Base-by-base conservation (phyloP, 2,797 vertebrate species). In the Danio jaintianensis region DNA sequence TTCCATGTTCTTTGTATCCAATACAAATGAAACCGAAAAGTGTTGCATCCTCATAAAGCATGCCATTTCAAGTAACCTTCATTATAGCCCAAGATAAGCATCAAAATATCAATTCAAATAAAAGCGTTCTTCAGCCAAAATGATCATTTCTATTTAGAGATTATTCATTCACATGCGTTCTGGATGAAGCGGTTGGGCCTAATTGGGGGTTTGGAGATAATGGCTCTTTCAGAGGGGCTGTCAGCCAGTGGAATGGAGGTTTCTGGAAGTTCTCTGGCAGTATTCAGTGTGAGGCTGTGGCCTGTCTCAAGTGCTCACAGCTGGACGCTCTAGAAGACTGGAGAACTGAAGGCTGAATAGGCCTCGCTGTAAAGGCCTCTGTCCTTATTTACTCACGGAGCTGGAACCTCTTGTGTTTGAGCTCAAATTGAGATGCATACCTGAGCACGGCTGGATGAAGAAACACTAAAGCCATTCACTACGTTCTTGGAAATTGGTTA, bases 221-320 rank as follows among this genome's bases (percentile, higher is more conserved):
- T 79, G 72, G 76, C 66, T 71, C 68, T 83, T 84, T 85, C 67
- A 84, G 62, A 29, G 55, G 58, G 13, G 47, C 72, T 81, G 66
- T 79, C 75, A 71, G 61, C 50, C 78, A 84, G 73, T 74, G 80
- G 74, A 86, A 76, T 58, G 66, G 76, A 80, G 40, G 61, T 81
- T 85, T 84, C 81, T 83, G 81, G 83, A 82, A 87, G 80, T 79
- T 75, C 74, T 85, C 62, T 78, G 74, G 80, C 86, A 84, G 78
- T 58, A 80, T 80, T 81, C 78, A 80, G 77, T 40, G 81, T 78
- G 80, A 84, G 80, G 85, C 85, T 82, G 62, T 62, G 78, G 87
- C 83, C 75, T 55, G 81, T 78, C 72, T 87, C 81, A 84, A 88
- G 87, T 86, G 87, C 83, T 85, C 84, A 79, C 88, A 89, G 85